Evolutionary conservation across 2,113 vertebrate species (phyloP), one percentile per base, ranked within the genome.

Genomic region (Sisor rabdophorus): DNA sequence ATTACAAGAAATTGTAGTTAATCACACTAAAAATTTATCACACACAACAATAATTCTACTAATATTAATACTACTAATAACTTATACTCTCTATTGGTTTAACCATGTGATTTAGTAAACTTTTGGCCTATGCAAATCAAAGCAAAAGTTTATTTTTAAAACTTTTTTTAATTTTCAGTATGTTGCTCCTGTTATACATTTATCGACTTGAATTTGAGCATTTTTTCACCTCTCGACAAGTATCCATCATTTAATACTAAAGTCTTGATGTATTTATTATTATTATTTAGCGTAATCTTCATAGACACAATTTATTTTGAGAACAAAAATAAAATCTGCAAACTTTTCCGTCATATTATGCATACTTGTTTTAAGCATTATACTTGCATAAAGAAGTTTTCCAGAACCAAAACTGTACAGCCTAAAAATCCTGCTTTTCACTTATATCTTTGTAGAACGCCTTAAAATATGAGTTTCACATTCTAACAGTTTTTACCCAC

Each of bases 211-310:
- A 81, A 88, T 84, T 87, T 85, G 87, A 92, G 89, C 87, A 87
- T 83, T 89, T 92, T 91, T 91, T 90, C 88, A 91, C 92, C 89
- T 92, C 89, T 92, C 92, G 84, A 68, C 86, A 88, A 79, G 80
- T 86, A 85, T 84, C 90, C 87, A 80, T 88, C 86, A 82, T 81
- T 83, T 79, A 75, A 83, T 20, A 13, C 20, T 48, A 32, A 53
- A 70, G 3, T 2, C 15, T 52, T 69, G 52, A 50, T 52, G 7
- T 24, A 30, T 58, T 48, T 60, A 36, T 11, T 59, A 19, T 19
- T 61, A 60, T 30, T 3, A 36, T 6, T 36, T 36, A n/a, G 32
- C 6, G 32, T 36, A 36, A 36, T 36, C 6, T 36, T 36, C 6
- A 6, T 36, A 6, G 32, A 36, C 32, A 36, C 32, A 36, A 36